phyloP scores from a whole-genome alignment of 2,888 invertebrate species.

The Agrypnus murinus region DNA sequence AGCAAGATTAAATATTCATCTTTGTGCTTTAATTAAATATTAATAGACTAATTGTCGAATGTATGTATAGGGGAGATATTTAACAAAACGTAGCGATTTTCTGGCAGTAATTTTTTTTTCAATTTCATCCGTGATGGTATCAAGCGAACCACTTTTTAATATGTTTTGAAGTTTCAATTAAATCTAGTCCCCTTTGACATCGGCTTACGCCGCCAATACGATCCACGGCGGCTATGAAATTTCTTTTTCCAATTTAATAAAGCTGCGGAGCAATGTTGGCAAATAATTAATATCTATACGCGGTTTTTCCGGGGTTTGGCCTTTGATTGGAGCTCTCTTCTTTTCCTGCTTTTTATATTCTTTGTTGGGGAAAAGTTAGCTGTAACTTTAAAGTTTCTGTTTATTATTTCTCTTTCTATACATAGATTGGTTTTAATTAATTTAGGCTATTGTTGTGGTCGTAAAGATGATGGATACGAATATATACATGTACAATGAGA shows the following conservation, averaged over 20 bases:
- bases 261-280: slow-evolving; percentile 64
- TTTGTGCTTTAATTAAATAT: slow-evolving; percentile 17
- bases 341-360: slow-evolving; percentile 27
- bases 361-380: slow-evolving; percentile 2
- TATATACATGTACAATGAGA: no score
- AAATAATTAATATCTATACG: slow-evolving; percentile 64
- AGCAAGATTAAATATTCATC: neutral
- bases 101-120: slow-evolving; percentile 35
- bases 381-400: neutral
- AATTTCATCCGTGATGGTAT: slow-evolving; percentile 37
- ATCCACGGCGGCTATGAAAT: slow-evolving; percentile 64
- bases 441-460: no score
- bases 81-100: slow-evolving; percentile 35
- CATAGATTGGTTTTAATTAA: no score
- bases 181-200: slow-evolving; percentile 65
- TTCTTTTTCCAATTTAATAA: slow-evolving; percentile 67
- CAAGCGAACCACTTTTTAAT: slow-evolving; percentile 61
- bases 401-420: no score
- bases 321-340: slow-evolving; percentile 44
- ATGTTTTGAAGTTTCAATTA: slow-evolving; percentile 68
- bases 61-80: slow-evolving; percentile 9
- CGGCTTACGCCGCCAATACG: slow-evolving; percentile 62
- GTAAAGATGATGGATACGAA: no score
- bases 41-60: slow-evolving; percentile 4
- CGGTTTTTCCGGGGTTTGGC: slow-evolving; percentile 41